Base-by-base conservation (phyloP, 2,797 vertebrate genomes). In the Chelon labrosus region DNA sequence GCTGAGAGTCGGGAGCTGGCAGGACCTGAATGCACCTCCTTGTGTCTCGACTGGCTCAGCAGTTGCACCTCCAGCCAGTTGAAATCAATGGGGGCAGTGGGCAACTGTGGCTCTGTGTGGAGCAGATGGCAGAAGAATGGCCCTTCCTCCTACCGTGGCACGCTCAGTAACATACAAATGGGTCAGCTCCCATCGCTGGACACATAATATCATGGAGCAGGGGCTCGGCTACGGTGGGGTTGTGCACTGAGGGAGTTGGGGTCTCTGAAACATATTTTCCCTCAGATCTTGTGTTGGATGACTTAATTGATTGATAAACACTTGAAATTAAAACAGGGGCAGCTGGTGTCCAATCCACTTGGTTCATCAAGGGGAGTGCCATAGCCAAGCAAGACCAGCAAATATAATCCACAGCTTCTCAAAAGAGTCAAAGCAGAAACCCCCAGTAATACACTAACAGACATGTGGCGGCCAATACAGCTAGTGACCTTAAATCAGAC, bases 91-190 rank as follows among this genome's bases (percentile, higher is more conserved):
- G 90, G 81, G 86, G 88, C 83, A 83, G 77, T 71, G 72, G 86
- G 87, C 88, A 74, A 93, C 85, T 62, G 72, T 61, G 83, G 85
- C 92, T 92, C 90, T 85, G 90, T 84, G 83, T 79, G 81, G 79
- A 92, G 91, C 93, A 94, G 92, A 94, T 94, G 93, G 92, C 90
- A 62, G 85, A 92, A 93, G 91, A 93, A 94, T 92, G 88, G 88
- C 82, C 79, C 88, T 91, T 93, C 87, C 85, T 91, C 83, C 79
- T 38, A 63, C 71, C 17, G 75, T 44, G 86, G 70, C 42, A 47
- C 44, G 11, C 84, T 86, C 74, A 35, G 77, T 61, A 22, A 87
- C 88, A 93, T 93, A 90, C 91, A 87, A 92, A 93, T 92, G 80
- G 86, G 82, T 89, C 87, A 63, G 52, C 65, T 62, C 77, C 74